phyloP scores from a whole-genome alignment of 2,888 invertebrate genomes.

The Aphodius granarius region DNA sequence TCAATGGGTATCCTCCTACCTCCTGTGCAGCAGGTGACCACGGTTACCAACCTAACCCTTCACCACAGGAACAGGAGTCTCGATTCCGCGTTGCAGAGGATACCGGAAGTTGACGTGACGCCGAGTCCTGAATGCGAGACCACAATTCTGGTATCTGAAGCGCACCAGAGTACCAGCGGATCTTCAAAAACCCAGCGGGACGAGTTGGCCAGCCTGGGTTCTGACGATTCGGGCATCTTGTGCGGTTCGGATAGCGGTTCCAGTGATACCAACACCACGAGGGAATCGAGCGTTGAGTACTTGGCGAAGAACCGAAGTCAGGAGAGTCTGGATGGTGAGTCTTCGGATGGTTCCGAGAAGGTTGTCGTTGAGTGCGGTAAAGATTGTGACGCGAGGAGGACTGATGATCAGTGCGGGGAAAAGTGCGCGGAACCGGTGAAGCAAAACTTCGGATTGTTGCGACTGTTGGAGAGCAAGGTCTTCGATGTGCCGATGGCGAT shows the following conservation, averaged over 20 bases:
- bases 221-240: slow-evolving; percentile 79
- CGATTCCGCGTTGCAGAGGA: slow-evolving; percentile 86
- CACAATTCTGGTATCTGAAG: slow-evolving; percentile 41
- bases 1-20: slow-evolving; percentile 68
- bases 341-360: slow-evolving; percentile 26
- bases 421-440: slow-evolving; percentile 16
- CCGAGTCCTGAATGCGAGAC: slow-evolving; percentile 66
- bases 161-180: slow-evolving; percentile 32
- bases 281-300: slow-evolving; percentile 58
- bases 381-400: slow-evolving; percentile 37
- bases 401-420: slow-evolving; percentile 26
- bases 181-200: slow-evolving; percentile 59
- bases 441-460: slow-evolving; percentile 67
- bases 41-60: slow-evolving; percentile 58
- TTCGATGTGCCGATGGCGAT: slow-evolving; percentile 99
- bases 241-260: slow-evolving; percentile 62
- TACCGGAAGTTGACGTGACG: slow-evolving; percentile 80
- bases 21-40: slow-evolving; percentile 60
- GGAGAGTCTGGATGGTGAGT: slow-evolving; percentile 74
- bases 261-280: slow-evolving; percentile 53
- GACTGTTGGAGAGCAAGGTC: slow-evolving; percentile 95
- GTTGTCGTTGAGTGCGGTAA: slow-evolving; percentile 26
- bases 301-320: slow-evolving; percentile 68
- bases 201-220: slow-evolving; percentile 67
- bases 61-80: slow-evolving; percentile 88